Evolutionary conservation across 2,888 invertebrate genomes (phyloP).

Genomic region (Myathropa florea): DNA sequence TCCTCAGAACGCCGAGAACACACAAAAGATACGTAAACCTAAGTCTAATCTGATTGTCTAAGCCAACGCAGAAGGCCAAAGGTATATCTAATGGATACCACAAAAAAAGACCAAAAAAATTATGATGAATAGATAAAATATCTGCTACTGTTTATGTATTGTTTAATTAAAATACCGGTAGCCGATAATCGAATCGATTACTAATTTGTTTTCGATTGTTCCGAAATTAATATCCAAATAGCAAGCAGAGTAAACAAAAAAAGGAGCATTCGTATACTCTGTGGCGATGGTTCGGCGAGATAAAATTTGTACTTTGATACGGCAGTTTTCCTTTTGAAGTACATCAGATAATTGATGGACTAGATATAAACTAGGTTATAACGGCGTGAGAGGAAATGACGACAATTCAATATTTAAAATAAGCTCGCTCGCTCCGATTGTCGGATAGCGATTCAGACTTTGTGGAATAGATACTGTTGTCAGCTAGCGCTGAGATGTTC

Average conservation of each 20-base stretch:
- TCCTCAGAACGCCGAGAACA: conserved; percentile 6
- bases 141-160: conserved; percentile 44
- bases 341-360: conserved; percentile 39
- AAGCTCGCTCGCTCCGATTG: background rate
- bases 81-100: conserved; percentile 23
- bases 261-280: background rate
- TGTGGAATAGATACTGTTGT: background rate
- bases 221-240: conserved; percentile 51
- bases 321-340: conserved; percentile 40
- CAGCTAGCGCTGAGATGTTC: background rate
- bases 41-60: background rate
- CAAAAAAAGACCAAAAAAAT: background rate
- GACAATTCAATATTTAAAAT: conserved; percentile 28
- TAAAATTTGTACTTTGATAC: conserved; percentile 41
- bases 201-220: conserved; percentile 57
- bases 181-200: conserved; percentile 51
- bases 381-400: conserved; percentile 34
- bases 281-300: conserved; percentile 23
- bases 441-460: background rate
- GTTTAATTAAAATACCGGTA: conserved; percentile 56
- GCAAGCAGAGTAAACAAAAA: background rate
- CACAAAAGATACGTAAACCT: background rate
- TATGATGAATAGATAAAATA: conserved; percentile 33
- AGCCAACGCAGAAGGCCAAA: conserved; percentile 3
- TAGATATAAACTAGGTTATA: conserved; percentile 43